Conservation (phyloP, 2,113 vertebrate species). For the Bettongia penicillata region DNA sequence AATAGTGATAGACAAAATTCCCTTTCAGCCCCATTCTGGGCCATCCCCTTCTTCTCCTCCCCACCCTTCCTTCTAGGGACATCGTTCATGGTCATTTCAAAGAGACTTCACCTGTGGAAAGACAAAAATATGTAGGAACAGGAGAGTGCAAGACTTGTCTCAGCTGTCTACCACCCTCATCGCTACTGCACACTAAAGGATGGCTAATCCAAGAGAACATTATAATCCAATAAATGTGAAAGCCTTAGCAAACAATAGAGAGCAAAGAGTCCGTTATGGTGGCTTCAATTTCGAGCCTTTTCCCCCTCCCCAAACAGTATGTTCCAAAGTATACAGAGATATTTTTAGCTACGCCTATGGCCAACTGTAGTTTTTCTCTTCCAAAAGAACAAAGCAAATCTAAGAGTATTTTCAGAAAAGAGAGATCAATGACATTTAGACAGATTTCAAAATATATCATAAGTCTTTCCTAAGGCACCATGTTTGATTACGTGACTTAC, state of each 20-base stretch:
- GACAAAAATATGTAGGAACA: background rate
- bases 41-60: background rate
- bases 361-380: slow-evolving; percentile 46
- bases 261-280: background rate
- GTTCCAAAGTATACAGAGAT: background rate
- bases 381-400: slow-evolving; percentile 50
- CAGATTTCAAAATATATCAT: slow-evolving; percentile 18
- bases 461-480: slow-evolving; percentile 27
- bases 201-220: background rate
- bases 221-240: background rate
- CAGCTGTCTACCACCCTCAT: background rate
- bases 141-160: background rate
- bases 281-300: slow-evolving; percentile 1
- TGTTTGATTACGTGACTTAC: background rate
- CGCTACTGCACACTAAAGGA: background rate
- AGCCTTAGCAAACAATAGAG: background rate
- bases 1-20: background rate
- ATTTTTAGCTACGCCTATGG: slow-evolving; percentile 29
- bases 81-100: slow-evolving; percentile 19
- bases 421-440: slow-evolving; percentile 22
- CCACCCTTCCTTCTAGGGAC: slow-evolving; percentile 3
- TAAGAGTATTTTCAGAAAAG: slow-evolving; percentile 64
- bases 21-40: slow-evolving; percentile 6
- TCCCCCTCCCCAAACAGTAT: background rate
- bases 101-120: slow-evolving; percentile 29